Base-by-base conservation (phyloP, 2,797 vertebrate species). In the Borostomias antarcticus region DNA sequence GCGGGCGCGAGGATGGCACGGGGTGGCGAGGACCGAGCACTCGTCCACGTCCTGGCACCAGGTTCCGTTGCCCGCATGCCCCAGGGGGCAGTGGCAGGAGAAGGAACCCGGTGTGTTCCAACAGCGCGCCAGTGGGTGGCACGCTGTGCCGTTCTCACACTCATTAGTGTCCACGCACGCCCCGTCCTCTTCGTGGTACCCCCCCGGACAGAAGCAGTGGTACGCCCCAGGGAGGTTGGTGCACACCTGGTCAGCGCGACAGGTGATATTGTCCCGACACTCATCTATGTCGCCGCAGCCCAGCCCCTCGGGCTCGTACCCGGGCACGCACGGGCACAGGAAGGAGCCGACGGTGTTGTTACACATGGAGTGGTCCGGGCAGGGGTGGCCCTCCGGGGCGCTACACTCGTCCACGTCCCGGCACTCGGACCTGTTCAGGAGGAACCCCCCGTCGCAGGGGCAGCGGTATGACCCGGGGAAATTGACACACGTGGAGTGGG, bases 31-130 rank as follows among this genome's bases (percentile, higher is more conserved):
- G 26, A 64, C 68, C 0, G 72, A 71, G 15, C 94, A 95, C 76
- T 95, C 94, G 26, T 95, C 86, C 33, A 92, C 81, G 1, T 95
- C 93, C 67, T 81, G 58, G 69, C 94, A 95, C 84, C 83, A 82
- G 7, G 82, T 88, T 45, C 91, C 91, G 40, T 94, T 90, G 56
- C 91, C 91, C 28, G 68, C 17, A 2, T 91, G 91, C 28, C 93
- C 93, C 8, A 64, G 47, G 1, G 82, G 88, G 62, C 94, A 94
- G 58, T 80, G 84, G 66, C 94, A 95, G 1, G 83, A 87, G 78
- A 90, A 94, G 33, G 92, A 91, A 8, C 93, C 93, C 0, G 77
- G 80, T 10, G 62, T 85, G 82, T 95, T 93, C 86, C 89, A 91
- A 73, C 94, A 94, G 23, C 40, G 67, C 3, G 93, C 92, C 5